These are phyloP conservation scores for Sympetrum striolatum DNA, from an alignment of 2,888 invertebrate species.

Conservation along the genomic window DNA sequence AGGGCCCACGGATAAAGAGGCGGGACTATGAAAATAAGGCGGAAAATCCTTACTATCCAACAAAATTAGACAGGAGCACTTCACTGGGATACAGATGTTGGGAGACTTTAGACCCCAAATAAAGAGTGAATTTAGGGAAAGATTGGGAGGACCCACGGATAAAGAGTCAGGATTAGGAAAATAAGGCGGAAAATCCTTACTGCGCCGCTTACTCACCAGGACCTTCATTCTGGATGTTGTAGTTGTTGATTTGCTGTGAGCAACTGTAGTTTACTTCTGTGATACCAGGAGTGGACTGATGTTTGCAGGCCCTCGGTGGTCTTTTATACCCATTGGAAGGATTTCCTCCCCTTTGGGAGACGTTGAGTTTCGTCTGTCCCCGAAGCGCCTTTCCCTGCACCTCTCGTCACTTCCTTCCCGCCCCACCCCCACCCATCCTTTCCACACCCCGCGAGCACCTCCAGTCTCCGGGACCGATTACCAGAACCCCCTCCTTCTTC, in stretches of 20 bases:
- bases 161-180: background rate
- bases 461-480: conserved; percentile 24
- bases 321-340: conserved; percentile 25
- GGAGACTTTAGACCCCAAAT: background rate
- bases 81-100: too few relatives aligned
- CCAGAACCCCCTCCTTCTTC: background rate
- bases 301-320: conserved; percentile 1
- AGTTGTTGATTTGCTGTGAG: background rate
- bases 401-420: conserved; percentile 33
- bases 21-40: background rate
- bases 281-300: conserved; percentile 34
- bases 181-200: background rate
- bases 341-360: conserved; percentile 23
- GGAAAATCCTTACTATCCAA: background rate
- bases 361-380: background rate
- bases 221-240: conserved; percentile 28
- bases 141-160: background rate
- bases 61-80: too few relatives aligned
- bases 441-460: conserved; percentile 13
- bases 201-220: conserved; percentile 19
- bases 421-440: background rate
- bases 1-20: background rate
- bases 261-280: conserved; percentile 4
- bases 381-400: conserved; percentile 33
- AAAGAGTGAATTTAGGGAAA: background rate